A percentile compares a stretch with the other conserved stretches of the same genome.
Conservation (phyloP, 2,888 invertebrate species). For the Ichneumoninae sp. region DNA sequence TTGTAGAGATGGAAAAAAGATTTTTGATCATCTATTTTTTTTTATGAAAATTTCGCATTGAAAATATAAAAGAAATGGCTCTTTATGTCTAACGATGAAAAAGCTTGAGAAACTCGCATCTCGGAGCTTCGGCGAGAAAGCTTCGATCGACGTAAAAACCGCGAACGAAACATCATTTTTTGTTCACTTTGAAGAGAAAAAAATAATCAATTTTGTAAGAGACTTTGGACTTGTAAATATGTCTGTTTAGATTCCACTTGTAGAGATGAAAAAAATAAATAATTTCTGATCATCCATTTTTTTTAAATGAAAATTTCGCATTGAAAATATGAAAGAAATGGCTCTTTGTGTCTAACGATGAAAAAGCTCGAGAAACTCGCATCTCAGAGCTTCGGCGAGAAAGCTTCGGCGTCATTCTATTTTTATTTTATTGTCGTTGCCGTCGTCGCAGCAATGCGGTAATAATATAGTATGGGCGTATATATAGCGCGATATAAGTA, state of each 20-base stretch:
- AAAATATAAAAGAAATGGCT: slow-evolving; percentile 16
- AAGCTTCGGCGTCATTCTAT: slow-evolving; percentile 21
- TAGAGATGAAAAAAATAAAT: background rate
- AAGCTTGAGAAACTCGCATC: slow-evolving; percentile 58
- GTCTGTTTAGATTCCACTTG: background rate
- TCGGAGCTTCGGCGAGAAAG: slow-evolving; percentile 34
- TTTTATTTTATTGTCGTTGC: slow-evolving; percentile 14
- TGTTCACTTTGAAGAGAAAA: background rate
- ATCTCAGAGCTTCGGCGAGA: slow-evolving; percentile 36
- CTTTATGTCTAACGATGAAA: slow-evolving; percentile 67
- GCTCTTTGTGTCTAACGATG: slow-evolving; percentile 65
- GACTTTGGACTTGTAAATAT: background rate
- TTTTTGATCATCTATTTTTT: background rate
- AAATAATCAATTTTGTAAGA: background rate
- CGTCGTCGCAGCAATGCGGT: slow-evolving; percentile 45
- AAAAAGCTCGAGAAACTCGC: slow-evolving; percentile 62
- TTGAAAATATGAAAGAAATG: slow-evolving; percentile 14
- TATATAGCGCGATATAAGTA: slow-evolving; percentile 43
- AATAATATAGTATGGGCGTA: slow-evolving; percentile 52
- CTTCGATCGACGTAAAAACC: background rate
- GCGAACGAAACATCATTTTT: background rate
- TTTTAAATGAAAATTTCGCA: background rate
- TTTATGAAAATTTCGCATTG: background rate
- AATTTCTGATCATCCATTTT: background rate
- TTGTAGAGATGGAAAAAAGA: background rate